Percentiles rank a stretch among this genome's conserved stretches.
Evolutionary conservation across 2,888 invertebrate species (phyloP).

Genomic region (Chydorus sphaericus): DNA sequence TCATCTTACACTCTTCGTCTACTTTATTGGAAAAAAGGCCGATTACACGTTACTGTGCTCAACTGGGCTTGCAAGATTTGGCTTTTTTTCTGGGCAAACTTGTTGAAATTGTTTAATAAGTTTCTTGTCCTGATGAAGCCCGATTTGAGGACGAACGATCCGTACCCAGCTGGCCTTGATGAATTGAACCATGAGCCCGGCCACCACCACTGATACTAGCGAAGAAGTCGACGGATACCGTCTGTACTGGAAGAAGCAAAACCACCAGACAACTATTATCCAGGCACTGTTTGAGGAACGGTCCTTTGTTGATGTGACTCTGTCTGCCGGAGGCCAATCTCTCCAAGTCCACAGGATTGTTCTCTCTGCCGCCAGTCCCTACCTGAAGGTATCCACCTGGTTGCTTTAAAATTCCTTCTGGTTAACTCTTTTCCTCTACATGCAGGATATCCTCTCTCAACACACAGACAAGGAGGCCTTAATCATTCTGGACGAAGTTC

Average conservation of each 20-base stretch:
- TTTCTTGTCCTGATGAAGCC: no score
- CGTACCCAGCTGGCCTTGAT: no score
- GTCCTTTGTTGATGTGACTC: constrained; percentile 23
- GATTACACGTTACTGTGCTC: no score
- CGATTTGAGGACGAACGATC: no score
- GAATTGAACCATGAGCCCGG: constrained; percentile 5
- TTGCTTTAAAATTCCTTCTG: neutral
- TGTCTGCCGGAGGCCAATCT: constrained; percentile 23
- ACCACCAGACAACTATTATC: constrained; percentile 24
- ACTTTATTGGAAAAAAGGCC: no score
- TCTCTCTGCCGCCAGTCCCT: constrained; percentile 24
- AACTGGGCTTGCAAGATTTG: no score
- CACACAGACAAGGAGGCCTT: constrained; percentile 86
- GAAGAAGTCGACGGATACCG: constrained; percentile 17
- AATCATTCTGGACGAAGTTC: constrained; percentile 80
- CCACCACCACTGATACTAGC: neutral
- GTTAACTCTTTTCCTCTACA: constrained; percentile 10
- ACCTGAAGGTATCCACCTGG: constrained; percentile 21
- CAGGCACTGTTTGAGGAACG: constrained; percentile 21
- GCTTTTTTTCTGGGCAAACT: no score
- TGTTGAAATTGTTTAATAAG: no score
- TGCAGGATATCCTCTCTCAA: constrained; percentile 66
- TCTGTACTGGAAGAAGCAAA: constrained; percentile 25
- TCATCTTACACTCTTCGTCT: no score
- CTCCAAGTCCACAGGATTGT: constrained; percentile 25